Evolutionary conservation across 2,797 vertebrate genomes (phyloP).

Genomic region (Amphiprion clarkii): DNA sequence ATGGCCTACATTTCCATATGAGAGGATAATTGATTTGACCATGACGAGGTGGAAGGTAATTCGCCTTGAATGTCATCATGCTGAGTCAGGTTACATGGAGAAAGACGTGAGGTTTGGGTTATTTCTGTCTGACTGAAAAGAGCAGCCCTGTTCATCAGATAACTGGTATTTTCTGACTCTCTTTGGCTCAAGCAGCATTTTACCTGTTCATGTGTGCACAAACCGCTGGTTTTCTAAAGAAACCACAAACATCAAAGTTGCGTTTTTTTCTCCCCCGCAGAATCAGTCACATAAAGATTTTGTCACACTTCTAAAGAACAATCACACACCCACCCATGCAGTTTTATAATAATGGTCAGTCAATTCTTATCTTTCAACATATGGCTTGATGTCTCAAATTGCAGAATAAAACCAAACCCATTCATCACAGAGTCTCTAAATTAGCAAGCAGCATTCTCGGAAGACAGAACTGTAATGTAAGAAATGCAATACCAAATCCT

Average conservation of each 20-base stretch:
- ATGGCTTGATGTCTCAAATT: background rate
- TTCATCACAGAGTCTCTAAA: too few relatives aligned
- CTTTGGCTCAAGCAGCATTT: background rate
- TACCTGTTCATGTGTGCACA: background rate
- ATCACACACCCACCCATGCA: background rate
- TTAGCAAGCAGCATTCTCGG: too few relatives aligned
- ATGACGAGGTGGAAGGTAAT: constrained; percentile 64
- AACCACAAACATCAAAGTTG: background rate
- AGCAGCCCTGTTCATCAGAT: constrained; percentile 28
- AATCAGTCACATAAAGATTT: background rate
- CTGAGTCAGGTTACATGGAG: constrained; percentile 47
- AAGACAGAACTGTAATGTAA: too few relatives aligned
- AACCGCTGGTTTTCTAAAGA: background rate
- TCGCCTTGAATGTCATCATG: constrained; percentile 57
- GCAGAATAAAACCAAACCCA: background rate
- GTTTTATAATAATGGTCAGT: background rate
- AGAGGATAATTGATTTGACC: constrained; percentile 71
- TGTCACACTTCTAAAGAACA: background rate
- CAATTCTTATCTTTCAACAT: background rate
- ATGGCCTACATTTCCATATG: constrained; percentile 53
- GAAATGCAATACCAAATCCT: too few relatives aligned
- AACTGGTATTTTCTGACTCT: constrained; percentile 15
- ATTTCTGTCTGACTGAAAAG: constrained; percentile 45
- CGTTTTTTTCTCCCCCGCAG: background rate
- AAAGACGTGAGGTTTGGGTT: constrained; percentile 34